Evolutionary conservation across 2,113 vertebrate species (phyloP).

Genomic region (Otus sunia): DNA sequence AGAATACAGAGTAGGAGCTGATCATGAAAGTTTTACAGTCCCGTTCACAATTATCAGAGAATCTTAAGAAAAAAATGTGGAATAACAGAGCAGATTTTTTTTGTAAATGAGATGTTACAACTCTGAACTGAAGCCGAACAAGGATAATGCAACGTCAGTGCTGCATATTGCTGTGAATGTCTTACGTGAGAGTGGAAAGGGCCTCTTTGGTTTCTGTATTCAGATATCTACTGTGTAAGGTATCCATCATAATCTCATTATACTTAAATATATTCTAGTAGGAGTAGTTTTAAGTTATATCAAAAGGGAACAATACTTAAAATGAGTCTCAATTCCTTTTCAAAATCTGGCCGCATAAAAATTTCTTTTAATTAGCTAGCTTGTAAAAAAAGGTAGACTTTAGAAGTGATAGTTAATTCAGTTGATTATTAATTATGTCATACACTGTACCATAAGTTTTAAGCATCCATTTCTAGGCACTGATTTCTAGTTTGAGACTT

Average conservation of each 20-base stretch:
- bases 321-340: not conserved
- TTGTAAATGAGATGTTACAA: not conserved
- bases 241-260: not conserved
- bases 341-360: not conserved
- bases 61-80: not conserved
- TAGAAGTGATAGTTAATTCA: not conserved
- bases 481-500: not conserved
- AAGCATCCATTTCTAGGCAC: not conserved
- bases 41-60: not conserved
- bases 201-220: not conserved
- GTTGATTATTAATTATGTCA: not conserved
- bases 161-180: not conserved
- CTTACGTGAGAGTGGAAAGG: not conserved
- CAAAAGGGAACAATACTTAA: not conserved
- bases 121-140: not conserved
- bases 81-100: not conserved
- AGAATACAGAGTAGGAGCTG: accelerated
- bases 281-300: not conserved
- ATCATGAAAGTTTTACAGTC: not conserved
- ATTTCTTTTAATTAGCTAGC: not conserved
- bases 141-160: not conserved
- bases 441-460: not conserved
- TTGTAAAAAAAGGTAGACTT: not conserved
- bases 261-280: not conserved
- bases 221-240: not conserved